A percentile compares a stretch with the other conserved stretches of the same genome.
These are phyloP conservation scores for Eclectus roratus DNA, from an alignment of 2,113 vertebrate species.

Conservation along the genomic window DNA sequence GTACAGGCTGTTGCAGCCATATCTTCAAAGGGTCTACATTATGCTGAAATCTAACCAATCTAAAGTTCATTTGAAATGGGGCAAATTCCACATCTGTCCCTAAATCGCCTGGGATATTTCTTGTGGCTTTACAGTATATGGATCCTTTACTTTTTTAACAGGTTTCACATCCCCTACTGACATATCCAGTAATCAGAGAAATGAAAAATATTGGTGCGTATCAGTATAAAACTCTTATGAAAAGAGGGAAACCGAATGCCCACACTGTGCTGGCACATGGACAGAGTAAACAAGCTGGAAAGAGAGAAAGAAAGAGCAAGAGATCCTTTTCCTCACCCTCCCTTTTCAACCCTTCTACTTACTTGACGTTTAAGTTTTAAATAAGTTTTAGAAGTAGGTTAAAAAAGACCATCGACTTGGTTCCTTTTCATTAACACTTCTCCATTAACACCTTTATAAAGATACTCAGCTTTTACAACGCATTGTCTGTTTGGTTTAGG, in stretches of 20 bases:
- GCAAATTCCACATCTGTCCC: neutral
- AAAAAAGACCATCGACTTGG: neutral
- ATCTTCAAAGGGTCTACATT: neutral
- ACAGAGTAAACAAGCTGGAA: conserved; percentile 26
- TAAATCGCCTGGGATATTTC: neutral
- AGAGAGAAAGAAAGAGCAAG: neutral
- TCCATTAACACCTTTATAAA: neutral
- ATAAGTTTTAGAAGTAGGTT: neutral
- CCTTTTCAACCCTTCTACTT: neutral
- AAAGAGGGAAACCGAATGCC: conserved; percentile 11
- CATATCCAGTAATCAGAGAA: neutral
- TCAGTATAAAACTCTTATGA: neutral
- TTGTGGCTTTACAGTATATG: neutral
- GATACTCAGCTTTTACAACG: neutral
- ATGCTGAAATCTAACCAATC: neutral
- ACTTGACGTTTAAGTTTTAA: neutral
- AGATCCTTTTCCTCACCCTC: neutral
- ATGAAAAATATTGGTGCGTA: neutral
- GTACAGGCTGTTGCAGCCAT: neutral
- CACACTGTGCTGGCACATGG: conserved; percentile 9
- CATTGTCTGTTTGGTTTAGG: neutral
- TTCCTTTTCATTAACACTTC: neutral
- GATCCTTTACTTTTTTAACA: neutral
- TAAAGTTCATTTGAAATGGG: neutral
- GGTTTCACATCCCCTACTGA: neutral